Evolutionary conservation across 2,888 invertebrate genomes (phyloP), one percentile per base, ranked within the genome.

Genomic region (Scelioninae gen. 1): DNA sequence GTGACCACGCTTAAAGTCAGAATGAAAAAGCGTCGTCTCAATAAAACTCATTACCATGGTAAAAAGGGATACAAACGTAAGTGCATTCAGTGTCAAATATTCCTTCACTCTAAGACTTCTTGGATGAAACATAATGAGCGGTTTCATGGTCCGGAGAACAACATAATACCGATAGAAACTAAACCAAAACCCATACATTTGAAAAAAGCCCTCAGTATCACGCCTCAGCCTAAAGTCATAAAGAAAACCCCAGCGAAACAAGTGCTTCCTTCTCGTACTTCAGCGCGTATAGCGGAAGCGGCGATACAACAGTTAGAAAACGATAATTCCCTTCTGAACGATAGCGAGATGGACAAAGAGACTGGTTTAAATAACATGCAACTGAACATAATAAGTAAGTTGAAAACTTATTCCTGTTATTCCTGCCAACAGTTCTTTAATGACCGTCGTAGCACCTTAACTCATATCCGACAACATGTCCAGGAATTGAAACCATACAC

Each of bases 371-470:
- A 91, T 0, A 88, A 89, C n/a, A 90, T 91, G 16, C 92, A 92
- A 63, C 90, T 91, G 32, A 90, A 88, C n/a, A 91, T 92, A 38
- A 92, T 92, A 65, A 89, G 92, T 34, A 92, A 92, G 63, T 66
- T 92, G 40, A 92, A 92, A 69, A 92, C 92, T 0, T 92, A 89
- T 60, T 90, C 91, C 0, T 92, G 92, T 71, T 92, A 91, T 69
- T 78, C 90, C 0, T 92, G 92, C 34, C 86, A 90, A 6, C 84
- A 89, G 65, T 84, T 68, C 0, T 92, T 92, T 62, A 75, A 49
- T 2, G 92, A 92, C 84, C 89, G 92, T 8, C 88, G 90, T 11
- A 88, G 86, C 10, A 92, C 92, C 0, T 79, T 92, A 0, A 88
- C 89, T 53, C 92, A 92, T 71, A 91, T 92, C 29, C 88, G 92